Percentiles rank a stretch among this genome's conserved stretches.
phyloP scores from a whole-genome alignment of 1,140 invertebrate species.

The Vanessa atalanta region DNA sequence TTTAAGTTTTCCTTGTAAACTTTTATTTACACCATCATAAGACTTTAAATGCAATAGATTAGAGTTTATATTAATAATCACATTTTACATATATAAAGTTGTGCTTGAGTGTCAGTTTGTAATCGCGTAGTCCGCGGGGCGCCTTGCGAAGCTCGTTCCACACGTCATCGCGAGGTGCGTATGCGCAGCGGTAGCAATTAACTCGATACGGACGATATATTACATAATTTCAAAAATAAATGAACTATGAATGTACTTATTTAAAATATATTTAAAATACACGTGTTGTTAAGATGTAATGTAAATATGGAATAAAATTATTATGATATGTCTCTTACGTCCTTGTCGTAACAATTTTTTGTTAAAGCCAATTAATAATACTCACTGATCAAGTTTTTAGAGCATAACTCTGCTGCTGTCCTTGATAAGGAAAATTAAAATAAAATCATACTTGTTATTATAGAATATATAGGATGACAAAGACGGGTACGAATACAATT shows the following conservation, averaged over 20 bases:
- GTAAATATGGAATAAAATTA: too few species aligned
- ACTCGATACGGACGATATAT: slow-evolving; percentile 12
- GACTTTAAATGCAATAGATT: neutral
- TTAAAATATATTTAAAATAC: too few species aligned
- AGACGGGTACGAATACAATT: too few species aligned
- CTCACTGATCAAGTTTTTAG: too few species aligned
- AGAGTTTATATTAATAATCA: neutral
- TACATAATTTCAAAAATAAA: slow-evolving; percentile 3
- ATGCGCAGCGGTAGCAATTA: slow-evolving; percentile 26
- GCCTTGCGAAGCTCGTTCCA: slow-evolving; percentile 8
- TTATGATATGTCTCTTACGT: too few species aligned
- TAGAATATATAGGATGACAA: too few species aligned
- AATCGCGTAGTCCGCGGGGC: slow-evolving; percentile 22
- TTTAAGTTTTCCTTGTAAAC: neutral
- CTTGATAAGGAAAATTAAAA: too few species aligned
- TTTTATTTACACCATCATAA: neutral
- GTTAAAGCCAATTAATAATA: too few species aligned
- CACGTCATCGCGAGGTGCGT: slow-evolving; percentile 14
- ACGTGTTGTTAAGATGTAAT: too few species aligned
- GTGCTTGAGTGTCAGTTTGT: neutral
- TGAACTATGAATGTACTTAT: neutral
- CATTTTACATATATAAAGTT: neutral
- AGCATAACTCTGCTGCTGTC: too few species aligned
- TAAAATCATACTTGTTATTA: too few species aligned
- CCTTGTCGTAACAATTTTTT: too few species aligned